Evolutionary conservation across 1,140 invertebrate species (phyloP).

Genomic region (Holcopasites calliopsidis): DNA sequence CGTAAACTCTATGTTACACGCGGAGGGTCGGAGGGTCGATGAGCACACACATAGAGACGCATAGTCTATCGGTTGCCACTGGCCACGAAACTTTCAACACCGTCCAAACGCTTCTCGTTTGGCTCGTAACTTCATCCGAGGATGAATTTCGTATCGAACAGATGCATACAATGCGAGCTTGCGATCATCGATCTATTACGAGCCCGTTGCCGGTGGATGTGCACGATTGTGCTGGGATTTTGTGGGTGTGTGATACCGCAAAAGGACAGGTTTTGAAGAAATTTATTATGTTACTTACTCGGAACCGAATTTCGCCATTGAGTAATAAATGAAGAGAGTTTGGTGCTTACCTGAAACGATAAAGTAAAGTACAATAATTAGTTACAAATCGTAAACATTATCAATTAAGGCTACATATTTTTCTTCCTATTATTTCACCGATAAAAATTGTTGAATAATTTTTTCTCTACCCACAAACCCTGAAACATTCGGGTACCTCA

Average conservation of each 20-base stretch:
- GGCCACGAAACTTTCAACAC: slow-evolving; percentile 50
- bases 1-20: slow-evolving; percentile 58
- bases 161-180: background rate
- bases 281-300: background rate
- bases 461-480: no score
- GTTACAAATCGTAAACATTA: no score
- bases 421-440: no score
- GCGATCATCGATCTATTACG: background rate
- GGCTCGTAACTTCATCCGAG: slow-evolving; percentile 26
- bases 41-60: slow-evolving; percentile 28
- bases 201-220: background rate
- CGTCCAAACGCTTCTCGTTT: background rate
- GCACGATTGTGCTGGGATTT: no score
- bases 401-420: no score
- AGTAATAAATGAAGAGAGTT: background rate
- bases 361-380: background rate
- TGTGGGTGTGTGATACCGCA: no score
- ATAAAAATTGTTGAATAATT: no score
- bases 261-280: no score
- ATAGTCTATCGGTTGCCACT: slow-evolving; percentile 39
- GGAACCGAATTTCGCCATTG: background rate
- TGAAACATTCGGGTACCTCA: no score
- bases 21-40: background rate
- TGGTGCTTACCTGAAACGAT: slow-evolving; percentile 25
- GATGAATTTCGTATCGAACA: slow-evolving; percentile 43